Percentiles rank a stretch among this genome's conserved stretches.
Conservation (phyloP, 92 coral and sea anemone genomes). For the Epizoanthus scotinus region DNA sequence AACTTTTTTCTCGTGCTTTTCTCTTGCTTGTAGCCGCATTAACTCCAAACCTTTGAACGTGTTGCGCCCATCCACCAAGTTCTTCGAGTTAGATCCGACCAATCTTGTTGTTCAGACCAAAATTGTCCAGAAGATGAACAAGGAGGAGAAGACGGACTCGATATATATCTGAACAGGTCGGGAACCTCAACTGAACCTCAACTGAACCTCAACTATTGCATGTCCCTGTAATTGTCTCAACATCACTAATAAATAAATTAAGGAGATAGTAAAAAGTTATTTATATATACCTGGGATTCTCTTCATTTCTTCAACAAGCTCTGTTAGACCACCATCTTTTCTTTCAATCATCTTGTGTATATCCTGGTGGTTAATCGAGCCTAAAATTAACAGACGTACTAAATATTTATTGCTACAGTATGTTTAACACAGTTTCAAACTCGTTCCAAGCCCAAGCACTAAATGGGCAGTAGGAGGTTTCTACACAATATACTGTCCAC, state of each 20-base stretch:
- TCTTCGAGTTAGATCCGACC: no score
- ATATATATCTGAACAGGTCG: no score
- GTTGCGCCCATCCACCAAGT: no score
- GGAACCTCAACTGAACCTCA: no score
- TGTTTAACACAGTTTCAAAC: neutral
- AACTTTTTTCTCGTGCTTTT: no score
- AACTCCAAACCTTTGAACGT: no score
- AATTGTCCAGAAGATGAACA: no score
- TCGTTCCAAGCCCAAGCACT: neutral
- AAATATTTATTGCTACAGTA: neutral
- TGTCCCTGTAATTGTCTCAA: conserved; percentile 3
- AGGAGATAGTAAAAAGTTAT: neutral
- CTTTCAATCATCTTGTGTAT: conserved; percentile 45
- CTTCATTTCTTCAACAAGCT: conserved; percentile 50
- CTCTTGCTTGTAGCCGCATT: no score
- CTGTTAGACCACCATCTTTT: conserved; percentile 44
- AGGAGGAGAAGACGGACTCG: no score
- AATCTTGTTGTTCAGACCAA: no score
- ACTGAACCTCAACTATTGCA: no score
- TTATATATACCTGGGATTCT: conserved; percentile 35
- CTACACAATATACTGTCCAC: neutral
- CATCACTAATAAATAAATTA: neutral
- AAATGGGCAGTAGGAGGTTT: neutral
- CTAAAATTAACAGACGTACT: neutral
- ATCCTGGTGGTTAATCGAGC: conserved; percentile 36